Percentiles rank a stretch among this genome's conserved stretches.
These are phyloP conservation scores for Acyrthosiphon pisum DNA, from an alignment of 1,140 invertebrate genomes.

Conservation along the genomic window DNA sequence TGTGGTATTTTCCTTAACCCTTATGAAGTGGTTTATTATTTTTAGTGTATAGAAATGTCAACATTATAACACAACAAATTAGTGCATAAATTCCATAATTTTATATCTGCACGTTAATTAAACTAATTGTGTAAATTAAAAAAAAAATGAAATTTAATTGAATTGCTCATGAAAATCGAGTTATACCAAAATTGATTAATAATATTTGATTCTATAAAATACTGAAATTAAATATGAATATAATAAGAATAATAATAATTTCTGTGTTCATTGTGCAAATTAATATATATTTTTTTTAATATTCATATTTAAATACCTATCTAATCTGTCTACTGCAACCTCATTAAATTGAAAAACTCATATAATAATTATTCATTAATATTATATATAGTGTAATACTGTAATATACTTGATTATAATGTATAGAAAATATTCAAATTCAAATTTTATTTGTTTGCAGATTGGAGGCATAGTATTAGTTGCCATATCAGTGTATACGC, in stretches of 20 bases:
- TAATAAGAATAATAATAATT: too few species aligned
- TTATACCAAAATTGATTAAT: background rate
- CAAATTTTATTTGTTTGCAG: conserved; percentile 65
- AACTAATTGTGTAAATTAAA: background rate
- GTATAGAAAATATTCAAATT: background rate
- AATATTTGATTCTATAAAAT: background rate
- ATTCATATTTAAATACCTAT: background rate
- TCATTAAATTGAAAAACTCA: background rate
- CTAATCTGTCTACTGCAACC: background rate
- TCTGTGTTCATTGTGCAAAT: background rate
- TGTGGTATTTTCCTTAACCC: background rate
- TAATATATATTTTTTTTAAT: background rate
- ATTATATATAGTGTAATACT: background rate
- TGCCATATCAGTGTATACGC: conserved; percentile 79
- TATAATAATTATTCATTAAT: too few species aligned
- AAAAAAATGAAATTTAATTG: background rate
- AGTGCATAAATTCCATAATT: too few species aligned
- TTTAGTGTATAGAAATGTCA: too few species aligned
- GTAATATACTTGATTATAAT: background rate
- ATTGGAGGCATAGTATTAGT: conserved; percentile 79
- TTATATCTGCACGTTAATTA: too few species aligned
- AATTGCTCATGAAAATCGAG: background rate
- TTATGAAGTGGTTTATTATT: too few species aligned
- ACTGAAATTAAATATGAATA: background rate
- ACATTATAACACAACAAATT: too few species aligned